A percentile compares a stretch with the other conserved stretches of the same genome.
Evolutionary conservation across 1,140 invertebrate species (phyloP).

Genomic region (Diachasmimorpha longicaudata): DNA sequence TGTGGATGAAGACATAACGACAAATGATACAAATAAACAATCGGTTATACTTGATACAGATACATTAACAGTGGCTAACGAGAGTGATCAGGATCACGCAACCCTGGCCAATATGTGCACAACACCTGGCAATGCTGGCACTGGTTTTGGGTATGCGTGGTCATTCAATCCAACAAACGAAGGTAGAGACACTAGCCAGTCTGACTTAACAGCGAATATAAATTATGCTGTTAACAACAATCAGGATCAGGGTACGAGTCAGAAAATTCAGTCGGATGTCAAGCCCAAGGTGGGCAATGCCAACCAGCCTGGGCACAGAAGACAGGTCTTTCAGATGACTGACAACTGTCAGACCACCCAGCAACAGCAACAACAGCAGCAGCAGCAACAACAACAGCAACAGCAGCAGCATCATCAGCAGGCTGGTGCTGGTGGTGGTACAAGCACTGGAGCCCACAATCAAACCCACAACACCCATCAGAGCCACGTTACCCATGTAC

Average conservation of each 20-base stretch:
- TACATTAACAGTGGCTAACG: conserved; percentile 23
- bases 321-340: conserved; percentile 59
- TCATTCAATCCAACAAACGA: conserved; percentile 57
- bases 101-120: conserved; percentile 60
- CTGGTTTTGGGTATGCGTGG: conserved; percentile 61
- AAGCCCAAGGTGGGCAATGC: conserved; percentile 39
- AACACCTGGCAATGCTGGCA: conserved; percentile 57
- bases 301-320: conserved; percentile 16
- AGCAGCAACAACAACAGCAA: background rate
- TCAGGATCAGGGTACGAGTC: conserved; percentile 59
- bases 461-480: conserved; percentile 49
- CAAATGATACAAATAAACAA: conserved; percentile 46
- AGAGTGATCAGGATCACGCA: conserved; percentile 41
- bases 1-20: conserved; percentile 55
- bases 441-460: conserved; percentile 50
- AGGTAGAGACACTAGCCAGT: conserved; percentile 51
- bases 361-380: conserved; percentile 47
- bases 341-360: conserved; percentile 57
- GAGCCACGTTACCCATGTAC: conserved; percentile 53
- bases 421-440: conserved; percentile 4
- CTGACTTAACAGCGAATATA: conserved; percentile 55
- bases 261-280: conserved; percentile 59
- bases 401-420: background rate
- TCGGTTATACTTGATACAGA: background rate
- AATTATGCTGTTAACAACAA: conserved; percentile 60